A percentile compares a stretch with the other conserved stretches of the same genome.
Conservation (phyloP, 2,888 invertebrate species). For the Apodemia duryi region DNA sequence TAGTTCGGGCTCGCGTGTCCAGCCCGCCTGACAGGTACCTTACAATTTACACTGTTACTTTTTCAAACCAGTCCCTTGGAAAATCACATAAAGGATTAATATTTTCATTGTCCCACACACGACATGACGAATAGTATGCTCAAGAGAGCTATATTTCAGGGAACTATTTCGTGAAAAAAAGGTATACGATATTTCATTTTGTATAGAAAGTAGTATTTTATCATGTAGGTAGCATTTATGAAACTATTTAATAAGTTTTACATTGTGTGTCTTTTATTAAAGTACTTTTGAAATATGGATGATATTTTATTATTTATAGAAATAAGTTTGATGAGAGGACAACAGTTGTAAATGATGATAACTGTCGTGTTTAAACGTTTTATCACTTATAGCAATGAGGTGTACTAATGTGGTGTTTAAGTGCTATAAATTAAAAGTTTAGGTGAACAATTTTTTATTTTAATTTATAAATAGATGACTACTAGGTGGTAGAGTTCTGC, state of each 20-base stretch:
- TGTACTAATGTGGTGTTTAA: too few species aligned
- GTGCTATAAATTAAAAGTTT: too few species aligned
- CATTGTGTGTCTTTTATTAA: not conserved
- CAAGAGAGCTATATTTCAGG: slow-evolving; percentile 3
- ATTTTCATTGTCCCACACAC: slow-evolving; percentile 15
- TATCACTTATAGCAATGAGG: too few species aligned
- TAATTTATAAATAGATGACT: too few species aligned
- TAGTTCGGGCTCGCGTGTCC: slow-evolving; percentile 50
- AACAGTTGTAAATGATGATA: too few species aligned
- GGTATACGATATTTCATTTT: not conserved
- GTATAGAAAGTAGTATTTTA: not conserved
- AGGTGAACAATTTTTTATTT: too few species aligned
- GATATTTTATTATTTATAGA: too few species aligned
- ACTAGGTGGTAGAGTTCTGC: too few species aligned
- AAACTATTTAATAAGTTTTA: not conserved
- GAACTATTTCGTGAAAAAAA: slow-evolving; percentile 4
- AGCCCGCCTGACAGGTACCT: slow-evolving; percentile 32
- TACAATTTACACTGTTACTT: slow-evolving; percentile 31
- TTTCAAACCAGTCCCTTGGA: slow-evolving; percentile 27
- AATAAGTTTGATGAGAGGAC: too few species aligned
- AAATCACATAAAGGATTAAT: slow-evolving; percentile 25
- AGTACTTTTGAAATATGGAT: not conserved
- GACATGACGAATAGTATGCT: slow-evolving; percentile 18
- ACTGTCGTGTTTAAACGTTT: too few species aligned
- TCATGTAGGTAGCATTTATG: not conserved